Percentiles rank a stretch among this genome's conserved stretches.
Conservation (phyloP, 2,797 vertebrate genomes). For the Coranthus polyacanthus region DNA sequence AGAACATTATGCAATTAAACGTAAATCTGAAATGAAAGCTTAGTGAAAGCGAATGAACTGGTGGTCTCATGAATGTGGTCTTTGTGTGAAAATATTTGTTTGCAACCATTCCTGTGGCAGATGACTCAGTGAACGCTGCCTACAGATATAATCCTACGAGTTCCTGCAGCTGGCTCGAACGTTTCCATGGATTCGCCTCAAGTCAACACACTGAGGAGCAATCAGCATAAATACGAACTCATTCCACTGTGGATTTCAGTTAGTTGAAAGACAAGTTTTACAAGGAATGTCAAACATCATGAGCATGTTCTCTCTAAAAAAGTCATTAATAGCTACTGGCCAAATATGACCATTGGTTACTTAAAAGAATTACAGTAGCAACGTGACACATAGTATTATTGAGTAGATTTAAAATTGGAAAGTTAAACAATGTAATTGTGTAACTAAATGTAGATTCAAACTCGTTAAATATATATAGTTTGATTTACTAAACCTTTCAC, state of each 20-base stretch:
- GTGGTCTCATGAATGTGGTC: slow-evolving; percentile 35
- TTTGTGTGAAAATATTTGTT: slow-evolving; percentile 60
- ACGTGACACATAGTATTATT: too few relatives aligned
- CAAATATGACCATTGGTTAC: too few relatives aligned
- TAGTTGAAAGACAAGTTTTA: background rate
- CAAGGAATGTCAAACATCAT: background rate
- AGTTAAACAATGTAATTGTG: too few relatives aligned
- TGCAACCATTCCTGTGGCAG: slow-evolving; percentile 32
- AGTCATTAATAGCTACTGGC: too few relatives aligned
- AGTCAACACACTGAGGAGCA: background rate
- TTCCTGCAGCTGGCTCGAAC: slow-evolving; percentile 44
- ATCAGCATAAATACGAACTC: slow-evolving; percentile 1
- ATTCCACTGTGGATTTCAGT: background rate
- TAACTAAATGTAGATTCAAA: too few relatives aligned
- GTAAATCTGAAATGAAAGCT: background rate
- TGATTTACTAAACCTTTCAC: too few relatives aligned
- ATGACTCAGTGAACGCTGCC: slow-evolving; percentile 43
- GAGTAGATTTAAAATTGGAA: too few relatives aligned
- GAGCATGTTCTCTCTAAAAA: too few relatives aligned
- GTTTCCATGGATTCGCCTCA: slow-evolving; percentile 2
- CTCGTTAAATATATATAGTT: too few relatives aligned
- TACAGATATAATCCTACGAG: slow-evolving; percentile 27
- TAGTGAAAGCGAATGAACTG: background rate
- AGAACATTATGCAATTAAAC: background rate
- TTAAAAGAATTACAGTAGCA: too few relatives aligned